Conservation (phyloP, 2,113 vertebrate genomes). For the Crypturellus undulatus region DNA sequence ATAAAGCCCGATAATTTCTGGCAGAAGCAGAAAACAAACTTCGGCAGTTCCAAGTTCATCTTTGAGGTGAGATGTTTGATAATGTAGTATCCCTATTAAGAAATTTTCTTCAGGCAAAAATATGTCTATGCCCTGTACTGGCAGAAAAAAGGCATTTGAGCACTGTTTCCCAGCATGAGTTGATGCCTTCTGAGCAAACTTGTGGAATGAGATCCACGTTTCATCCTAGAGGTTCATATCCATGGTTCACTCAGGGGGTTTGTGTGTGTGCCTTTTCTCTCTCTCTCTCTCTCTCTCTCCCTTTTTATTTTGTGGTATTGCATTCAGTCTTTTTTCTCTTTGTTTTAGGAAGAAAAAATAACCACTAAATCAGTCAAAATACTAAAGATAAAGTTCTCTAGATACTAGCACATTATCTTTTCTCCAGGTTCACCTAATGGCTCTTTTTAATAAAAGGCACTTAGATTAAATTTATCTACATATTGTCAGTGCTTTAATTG, state of each 20-base stretch:
- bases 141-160: not conserved
- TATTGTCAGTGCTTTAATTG: not conserved
- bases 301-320: not conserved
- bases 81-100: not conserved
- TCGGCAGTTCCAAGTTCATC: conserved; percentile 98
- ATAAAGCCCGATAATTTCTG: conserved; percentile 99
- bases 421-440: not conserved
- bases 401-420: not conserved
- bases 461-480: not conserved
- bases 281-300: not conserved
- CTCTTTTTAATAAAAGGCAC: not conserved
- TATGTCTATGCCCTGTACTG: fast-evolving
- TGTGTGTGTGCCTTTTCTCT: not conserved
- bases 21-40: conserved; percentile 99
- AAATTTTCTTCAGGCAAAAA: not conserved
- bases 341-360: not conserved
- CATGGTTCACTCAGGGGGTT: not conserved
- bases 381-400: not conserved
- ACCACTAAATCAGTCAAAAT: not conserved
- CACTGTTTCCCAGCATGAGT: not conserved
- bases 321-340: not conserved
- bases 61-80: conserved; percentile 87
- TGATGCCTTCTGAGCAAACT: not conserved
- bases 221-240: not conserved
- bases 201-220: not conserved